Evolutionary conservation across 2,888 invertebrate genomes (phyloP).

Genomic region (Pteria penguin): DNA sequence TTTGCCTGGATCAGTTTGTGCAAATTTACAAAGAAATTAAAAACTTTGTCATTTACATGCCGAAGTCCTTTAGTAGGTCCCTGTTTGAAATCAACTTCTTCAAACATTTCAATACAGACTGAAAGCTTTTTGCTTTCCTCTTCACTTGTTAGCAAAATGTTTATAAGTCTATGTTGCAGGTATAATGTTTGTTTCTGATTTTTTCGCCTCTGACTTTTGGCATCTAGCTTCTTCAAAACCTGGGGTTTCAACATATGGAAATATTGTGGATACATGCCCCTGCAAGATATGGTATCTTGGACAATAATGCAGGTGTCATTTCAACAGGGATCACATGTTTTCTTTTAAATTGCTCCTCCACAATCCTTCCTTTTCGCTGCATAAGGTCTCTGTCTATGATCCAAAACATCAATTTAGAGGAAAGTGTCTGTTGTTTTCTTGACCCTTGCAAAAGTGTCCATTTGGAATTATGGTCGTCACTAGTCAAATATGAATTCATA

Average conservation of each 20-base stretch:
- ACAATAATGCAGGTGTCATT: conserved; percentile 12
- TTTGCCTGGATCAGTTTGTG: conserved; percentile 20
- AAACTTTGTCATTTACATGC: conserved; percentile 27
- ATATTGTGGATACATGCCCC: conserved; percentile 30
- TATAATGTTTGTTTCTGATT: background rate
- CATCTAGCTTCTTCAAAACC: conserved; percentile 9
- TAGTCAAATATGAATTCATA: background rate
- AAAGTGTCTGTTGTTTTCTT: background rate
- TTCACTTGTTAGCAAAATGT: background rate
- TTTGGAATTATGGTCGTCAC: background rate
- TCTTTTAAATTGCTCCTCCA: conserved; percentile 7
- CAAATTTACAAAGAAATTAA: conserved; percentile 19
- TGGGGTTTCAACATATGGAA: background rate
- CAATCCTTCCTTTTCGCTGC: background rate
- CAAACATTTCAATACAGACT: conserved; percentile 1
- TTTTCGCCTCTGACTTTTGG: conserved; percentile 13
- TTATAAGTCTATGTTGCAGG: background rate
- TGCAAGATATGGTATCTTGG: conserved; percentile 27
- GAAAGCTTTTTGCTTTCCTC: background rate
- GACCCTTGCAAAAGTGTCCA: background rate
- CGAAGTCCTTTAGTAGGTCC: conserved; percentile 22
- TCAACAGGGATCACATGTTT: background rate
- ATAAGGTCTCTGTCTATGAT: background rate
- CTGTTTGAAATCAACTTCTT: conserved; percentile 25
- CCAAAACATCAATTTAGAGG: conserved; percentile 20